phyloP scores from a whole-genome alignment of 2,113 vertebrate species.

The Platycercus adscitus region DNA sequence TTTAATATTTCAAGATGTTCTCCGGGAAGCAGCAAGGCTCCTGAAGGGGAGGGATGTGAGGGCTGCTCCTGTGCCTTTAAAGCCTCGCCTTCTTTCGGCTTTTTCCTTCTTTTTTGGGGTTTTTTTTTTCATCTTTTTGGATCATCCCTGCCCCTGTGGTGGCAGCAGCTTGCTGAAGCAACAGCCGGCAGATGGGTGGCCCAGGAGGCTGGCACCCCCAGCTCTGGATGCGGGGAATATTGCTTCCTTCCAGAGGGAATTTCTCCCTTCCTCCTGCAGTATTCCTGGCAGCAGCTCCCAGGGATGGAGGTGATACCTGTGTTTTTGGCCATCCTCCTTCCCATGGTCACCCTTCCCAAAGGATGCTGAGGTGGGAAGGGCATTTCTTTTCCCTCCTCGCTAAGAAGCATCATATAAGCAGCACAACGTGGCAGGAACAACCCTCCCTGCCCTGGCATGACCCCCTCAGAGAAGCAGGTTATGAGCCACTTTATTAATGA shows the following conservation, averaged over 20 bases:
- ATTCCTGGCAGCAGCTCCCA: not conserved
- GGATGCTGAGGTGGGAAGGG: not conserved
- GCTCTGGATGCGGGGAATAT: not conserved
- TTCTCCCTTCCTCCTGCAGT: rapidly evolving
- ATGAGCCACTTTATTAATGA: not conserved
- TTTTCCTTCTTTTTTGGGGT: not conserved
- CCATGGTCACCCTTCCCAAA: not conserved
- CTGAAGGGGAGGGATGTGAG: not conserved
- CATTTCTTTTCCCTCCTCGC: not conserved
- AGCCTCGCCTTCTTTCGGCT: not conserved
- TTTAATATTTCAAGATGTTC: slow-evolving; percentile 25
- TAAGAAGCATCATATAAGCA: rapidly evolving
- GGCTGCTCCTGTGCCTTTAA: not conserved
- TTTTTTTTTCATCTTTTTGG: not conserved
- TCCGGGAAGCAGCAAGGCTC: not conserved
- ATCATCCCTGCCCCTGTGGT: not conserved
- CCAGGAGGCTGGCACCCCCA: rapidly evolving
- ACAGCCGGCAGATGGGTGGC: not conserved
- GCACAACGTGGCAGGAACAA: not conserved
- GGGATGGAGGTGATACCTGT: rapidly evolving
- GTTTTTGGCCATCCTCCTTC: not conserved
- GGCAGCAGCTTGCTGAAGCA: not conserved
- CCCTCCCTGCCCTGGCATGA: not conserved
- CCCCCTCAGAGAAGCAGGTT: not conserved
- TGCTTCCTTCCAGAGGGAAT: not conserved